Base-by-base conservation (phyloP, 2,888 invertebrate species). In the Nysson spinosus region DNA sequence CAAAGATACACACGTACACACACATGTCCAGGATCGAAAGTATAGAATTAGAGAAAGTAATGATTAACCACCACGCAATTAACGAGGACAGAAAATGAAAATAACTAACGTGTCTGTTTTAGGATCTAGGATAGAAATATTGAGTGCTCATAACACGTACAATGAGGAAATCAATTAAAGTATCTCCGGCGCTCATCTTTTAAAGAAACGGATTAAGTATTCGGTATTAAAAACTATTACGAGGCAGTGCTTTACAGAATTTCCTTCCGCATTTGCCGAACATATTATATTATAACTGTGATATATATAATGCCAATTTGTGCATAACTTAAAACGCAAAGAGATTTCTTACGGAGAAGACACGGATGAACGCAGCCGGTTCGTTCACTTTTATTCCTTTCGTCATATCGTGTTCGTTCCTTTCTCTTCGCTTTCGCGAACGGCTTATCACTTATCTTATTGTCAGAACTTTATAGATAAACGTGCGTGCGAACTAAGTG, bases 241-340 rank as follows among this genome's bases (percentile, higher is more conserved):
- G 43, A 46, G 35, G 62, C 64, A 62, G 40, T 67, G 71, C 67
- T 72, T 72, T 42, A 50, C 64, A 60, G 58, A 67, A 61, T 77
- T 77, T 58, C 69, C 65, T 73, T 75, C 56, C 69, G 66, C 69
- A 75, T 72, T 73, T 69, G 71, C 74, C 72, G 56, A n/a, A 70
- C 62, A 42, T 74, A 70, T 68, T 78, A 42, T 69, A 78, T 80
- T 79, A 49, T 80, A 80, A 81, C 83, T 83, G 83, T 83, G 83
- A 81, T 84, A 83, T 75, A 65, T 69, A 55, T 75, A 69, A 77
- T 78, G 76, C 80, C 75, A 80, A 77, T 74, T 79, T 78, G 64
- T 73, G 64, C 43, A 64, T 64, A 72, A 61, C 35, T 40, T n/a
- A n/a, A n/a, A n/a, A 43, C 20, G 52, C 51, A 51, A 14, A n/a